Evolutionary conservation across 1,140 invertebrate species (phyloP), one percentile per base, ranked within the genome.

Genomic region (Pomacea maculata): DNA sequence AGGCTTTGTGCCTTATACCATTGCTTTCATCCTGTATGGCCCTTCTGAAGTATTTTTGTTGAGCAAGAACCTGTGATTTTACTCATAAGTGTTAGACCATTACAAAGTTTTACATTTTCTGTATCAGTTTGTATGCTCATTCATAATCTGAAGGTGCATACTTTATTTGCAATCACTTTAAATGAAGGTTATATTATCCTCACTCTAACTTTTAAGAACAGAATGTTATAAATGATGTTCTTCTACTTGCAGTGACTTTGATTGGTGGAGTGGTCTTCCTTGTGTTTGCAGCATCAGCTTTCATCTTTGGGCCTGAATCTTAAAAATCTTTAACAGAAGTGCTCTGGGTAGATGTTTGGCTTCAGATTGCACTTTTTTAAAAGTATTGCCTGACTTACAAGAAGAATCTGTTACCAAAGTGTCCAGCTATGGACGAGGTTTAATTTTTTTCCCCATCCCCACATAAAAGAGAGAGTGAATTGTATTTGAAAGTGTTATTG

Each of bases 201-300:
- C 45, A 74, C 14, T 52, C 57, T 17, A 14, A n/a, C 15, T 21
- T 29, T 57, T 55, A 21, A 14, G 54, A 19, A 0, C 64, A 61
- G 25, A 29, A 21, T 21, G 7, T 34, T 29, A 64, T 15, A 17
- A 19, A 64, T 8, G 54, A n/a, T 21, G 57, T 34, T 73, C 65
- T 84, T 78, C 54, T 82, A 73, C 82, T 95, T 95, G 85, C 93
- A 96, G 97, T 98, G 52, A 98, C 97, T 52, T 94, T 98, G 79
- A 95, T 97, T 88, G 97, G 97, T 83, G 97, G 97, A 84, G 88
- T 98, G 45, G 96, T 98, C 75, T 99, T 99, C 92, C 91, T 99
- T 25, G 89, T 97, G 72, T 99, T 99, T 92, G 97, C 97, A 0
- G 88, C 97, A 63, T 96, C 96, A 78, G 96, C 97, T n/a, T 92